These are phyloP conservation scores for Autographa gamma DNA, from an alignment of 2,888 invertebrate species.

Conservation along the genomic window DNA sequence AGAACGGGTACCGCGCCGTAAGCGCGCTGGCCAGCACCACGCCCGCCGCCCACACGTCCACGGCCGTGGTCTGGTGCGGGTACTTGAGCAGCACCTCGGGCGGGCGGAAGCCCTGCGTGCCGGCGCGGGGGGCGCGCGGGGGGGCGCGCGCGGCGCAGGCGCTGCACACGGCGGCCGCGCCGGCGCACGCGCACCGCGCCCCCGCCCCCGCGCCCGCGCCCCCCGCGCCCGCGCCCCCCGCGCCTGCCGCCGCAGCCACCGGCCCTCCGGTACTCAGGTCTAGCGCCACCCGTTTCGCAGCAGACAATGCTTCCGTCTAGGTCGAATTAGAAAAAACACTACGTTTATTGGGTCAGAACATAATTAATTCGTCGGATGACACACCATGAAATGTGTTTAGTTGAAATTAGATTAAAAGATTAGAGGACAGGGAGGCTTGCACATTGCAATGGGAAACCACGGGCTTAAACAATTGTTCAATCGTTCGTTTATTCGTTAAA, in stretches of 20 bases:
- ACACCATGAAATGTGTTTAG: neutral
- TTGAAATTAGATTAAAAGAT: no score
- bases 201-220: slow-evolving; percentile 76
- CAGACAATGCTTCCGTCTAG: slow-evolving; percentile 60
- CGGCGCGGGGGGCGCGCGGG: slow-evolving; percentile 94
- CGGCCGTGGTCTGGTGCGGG: slow-evolving; percentile 94
- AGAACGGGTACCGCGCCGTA: slow-evolving; percentile 94
- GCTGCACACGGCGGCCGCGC: slow-evolving; percentile 90
- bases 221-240: slow-evolving; percentile 52
- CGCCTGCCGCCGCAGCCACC: slow-evolving; percentile 44
- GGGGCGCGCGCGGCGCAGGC: slow-evolving; percentile 91
- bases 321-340: neutral
- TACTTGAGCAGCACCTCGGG: slow-evolving; percentile 95
- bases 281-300: slow-evolving; percentile 75
- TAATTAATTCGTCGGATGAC: no score
- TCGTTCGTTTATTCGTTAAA: neutral
- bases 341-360: neutral
- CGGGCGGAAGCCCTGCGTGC: slow-evolving; percentile 96
- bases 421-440: no score
- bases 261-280: slow-evolving; percentile 67
- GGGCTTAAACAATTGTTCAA: no score
- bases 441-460: no score
- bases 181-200: slow-evolving; percentile 88
- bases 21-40: slow-evolving; percentile 92
- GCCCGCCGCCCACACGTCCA: slow-evolving; percentile 97